phyloP scores from a whole-genome alignment of 2,113 vertebrate species.

The Antechinus stuartii region DNA sequence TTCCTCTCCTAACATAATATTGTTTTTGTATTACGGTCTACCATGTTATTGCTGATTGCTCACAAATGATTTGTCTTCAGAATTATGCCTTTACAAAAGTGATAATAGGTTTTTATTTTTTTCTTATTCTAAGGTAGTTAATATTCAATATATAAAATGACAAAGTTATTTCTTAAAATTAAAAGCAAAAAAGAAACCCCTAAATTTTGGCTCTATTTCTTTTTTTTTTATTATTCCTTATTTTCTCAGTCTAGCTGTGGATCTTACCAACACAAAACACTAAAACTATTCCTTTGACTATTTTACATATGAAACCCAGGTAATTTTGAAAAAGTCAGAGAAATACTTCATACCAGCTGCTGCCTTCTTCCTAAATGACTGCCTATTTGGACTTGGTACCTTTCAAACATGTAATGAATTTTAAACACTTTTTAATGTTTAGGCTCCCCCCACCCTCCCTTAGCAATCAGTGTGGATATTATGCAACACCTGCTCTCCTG shows the following conservation, averaged over 20 bases:
- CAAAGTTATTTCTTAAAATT: neutral
- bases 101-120: neutral
- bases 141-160: neutral
- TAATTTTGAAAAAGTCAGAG: constrained; percentile 73
- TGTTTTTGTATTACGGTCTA: neutral
- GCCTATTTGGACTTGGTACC: constrained; percentile 75
- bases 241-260: constrained; percentile 48
- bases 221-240: neutral
- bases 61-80: neutral
- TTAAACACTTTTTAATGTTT: constrained; percentile 75
- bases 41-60: neutral
- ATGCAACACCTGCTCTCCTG: constrained; percentile 73
- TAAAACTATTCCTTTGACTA: constrained; percentile 57
- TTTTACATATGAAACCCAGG: constrained; percentile 70
- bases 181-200: neutral
- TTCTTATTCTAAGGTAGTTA: neutral
- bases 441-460: constrained; percentile 26
- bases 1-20: neutral
- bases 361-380: constrained; percentile 72
- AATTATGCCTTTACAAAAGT: neutral
- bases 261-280: constrained; percentile 22
- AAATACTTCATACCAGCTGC: constrained; percentile 78
- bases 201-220: neutral
- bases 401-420: constrained; percentile 77
- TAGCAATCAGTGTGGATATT: constrained; percentile 75